Conservation (phyloP, 2,113 vertebrate genomes). For the Alexandromys fortis region DNA sequence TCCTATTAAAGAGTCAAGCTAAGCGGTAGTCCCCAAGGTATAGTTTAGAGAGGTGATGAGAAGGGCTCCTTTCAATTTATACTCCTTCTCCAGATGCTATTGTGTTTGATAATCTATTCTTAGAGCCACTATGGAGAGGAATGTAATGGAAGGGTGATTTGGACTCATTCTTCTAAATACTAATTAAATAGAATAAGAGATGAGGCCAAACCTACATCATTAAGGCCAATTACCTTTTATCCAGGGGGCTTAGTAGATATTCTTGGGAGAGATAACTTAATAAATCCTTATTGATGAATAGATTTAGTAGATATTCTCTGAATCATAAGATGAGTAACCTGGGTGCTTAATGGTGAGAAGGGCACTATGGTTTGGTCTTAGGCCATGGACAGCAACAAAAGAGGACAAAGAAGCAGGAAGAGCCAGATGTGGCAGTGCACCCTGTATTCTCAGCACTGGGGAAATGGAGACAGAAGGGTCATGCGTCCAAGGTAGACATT, state of each 20-base stretch:
- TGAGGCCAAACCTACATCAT: background rate
- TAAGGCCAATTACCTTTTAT: constrained; percentile 2
- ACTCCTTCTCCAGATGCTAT: background rate
- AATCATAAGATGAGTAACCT: background rate
- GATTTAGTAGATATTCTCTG: background rate
- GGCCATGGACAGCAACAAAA: background rate
- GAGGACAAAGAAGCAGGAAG: background rate
- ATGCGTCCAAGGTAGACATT: background rate
- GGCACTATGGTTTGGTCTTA: background rate
- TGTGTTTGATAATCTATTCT: background rate
- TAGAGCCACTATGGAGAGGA: background rate
- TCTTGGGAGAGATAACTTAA: background rate
- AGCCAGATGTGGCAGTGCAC: background rate
- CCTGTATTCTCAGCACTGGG: background rate
- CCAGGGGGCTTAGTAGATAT: background rate
- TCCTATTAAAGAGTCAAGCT: background rate
- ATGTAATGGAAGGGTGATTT: background rate
- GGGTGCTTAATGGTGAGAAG: background rate
- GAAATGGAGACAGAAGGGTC: background rate
- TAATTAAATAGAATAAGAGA: constrained; percentile 46
- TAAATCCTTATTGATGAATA: background rate
- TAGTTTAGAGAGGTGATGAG: background rate
- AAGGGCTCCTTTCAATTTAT: background rate
- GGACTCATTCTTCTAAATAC: background rate
- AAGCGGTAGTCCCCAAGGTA: background rate